Base-by-base conservation (phyloP, 2,797 vertebrate genomes). In the Urophycis tenuis region DNA sequence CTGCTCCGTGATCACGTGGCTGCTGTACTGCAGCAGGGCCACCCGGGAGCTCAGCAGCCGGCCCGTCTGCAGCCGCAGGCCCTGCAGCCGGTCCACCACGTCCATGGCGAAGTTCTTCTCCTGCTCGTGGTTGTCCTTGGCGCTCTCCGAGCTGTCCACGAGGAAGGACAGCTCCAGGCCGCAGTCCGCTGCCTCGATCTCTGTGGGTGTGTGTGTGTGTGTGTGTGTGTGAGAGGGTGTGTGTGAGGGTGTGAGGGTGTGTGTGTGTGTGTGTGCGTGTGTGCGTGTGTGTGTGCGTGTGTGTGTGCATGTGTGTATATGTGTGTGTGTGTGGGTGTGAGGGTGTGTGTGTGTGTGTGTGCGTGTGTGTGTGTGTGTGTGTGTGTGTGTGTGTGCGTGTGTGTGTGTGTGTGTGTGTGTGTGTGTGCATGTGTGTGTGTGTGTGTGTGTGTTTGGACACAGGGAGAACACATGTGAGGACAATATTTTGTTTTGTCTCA, bases 11-110 rank as follows among this genome's bases (percentile, higher is more conserved):
- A 91, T 91, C 25, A 97, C 95, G 0, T 95, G 94, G 80, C 95
- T 97, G 90, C 96, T 97, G 86, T 96, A 98, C 92, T 98, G 96
- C 70, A 98, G 91, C 79, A 97, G 86, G 33, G 95, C 95, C 79
- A 93, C 95, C 82, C 92, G 94, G 91, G 94, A 92, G 77, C 87
- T 94, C 78, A 97, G 83, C 10, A 88, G 83, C 39, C 89, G 95
- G 15, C 93, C 91, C 1, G 91, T 93, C 76, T 87, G 91, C 79
- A 96, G 92, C 39, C 87, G 93, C 0, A 94, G 41, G n/a, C 88
- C 89, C 79, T 94, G 92, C 73, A 97, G 93, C 81, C 90, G 86
- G 22, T 96, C 94, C 81, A 92, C 94, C 83, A 94, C 88, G 80
- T 95, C 91, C 86, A 95, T 84, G 1, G 92, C 89, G 86, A 97